Evolutionary conservation across 2,888 invertebrate genomes (phyloP).

Genomic region (Pegoplata infirma): DNA sequence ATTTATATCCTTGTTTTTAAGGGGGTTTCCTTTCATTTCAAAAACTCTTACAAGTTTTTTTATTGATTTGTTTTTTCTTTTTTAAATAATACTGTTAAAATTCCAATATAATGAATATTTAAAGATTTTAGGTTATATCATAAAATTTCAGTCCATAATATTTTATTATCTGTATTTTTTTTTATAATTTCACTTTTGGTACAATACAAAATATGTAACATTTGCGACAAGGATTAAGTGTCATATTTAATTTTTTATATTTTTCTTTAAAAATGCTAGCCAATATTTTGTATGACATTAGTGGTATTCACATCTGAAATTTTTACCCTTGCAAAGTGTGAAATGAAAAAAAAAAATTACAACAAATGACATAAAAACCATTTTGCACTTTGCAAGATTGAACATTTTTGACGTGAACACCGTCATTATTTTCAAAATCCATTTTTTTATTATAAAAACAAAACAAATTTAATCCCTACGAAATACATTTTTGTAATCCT

Average conservation of each 20-base stretch:
- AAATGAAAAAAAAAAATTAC: too few species aligned
- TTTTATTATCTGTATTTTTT: slow-evolving; percentile 36
- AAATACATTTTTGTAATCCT: slow-evolving; percentile 5
- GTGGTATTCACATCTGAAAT: too few species aligned
- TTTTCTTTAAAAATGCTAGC: background rate
- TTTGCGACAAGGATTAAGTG: background rate
- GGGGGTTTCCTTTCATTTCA: slow-evolving; percentile 1
- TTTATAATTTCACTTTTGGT: slow-evolving; percentile 12
- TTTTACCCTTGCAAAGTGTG: too few species aligned
- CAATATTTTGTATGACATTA: background rate
- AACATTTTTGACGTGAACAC: too few species aligned
- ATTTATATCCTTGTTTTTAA: background rate
- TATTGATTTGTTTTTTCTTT: too few species aligned
- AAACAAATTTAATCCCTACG: too few species aligned
- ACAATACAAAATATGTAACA: slow-evolving; percentile 33
- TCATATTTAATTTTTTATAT: background rate
- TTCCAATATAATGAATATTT: slow-evolving; percentile 25
- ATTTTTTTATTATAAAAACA: too few species aligned
- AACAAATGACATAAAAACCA: too few species aligned
- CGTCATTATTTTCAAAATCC: too few species aligned
- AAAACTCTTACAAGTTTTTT: slow-evolving; percentile 11
- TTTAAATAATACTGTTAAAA: slow-evolving; percentile 46
- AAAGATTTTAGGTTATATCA: slow-evolving; percentile 28
- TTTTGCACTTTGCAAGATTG: too few species aligned
- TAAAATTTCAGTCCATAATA: slow-evolving; percentile 55